Percentiles rank a stretch among this genome's conserved stretches.
These are phyloP conservation scores for Lycopodina hypogea DNA, from an alignment of 37 sponge, comb jelly and placozoan genomes.

Conservation along the genomic window DNA sequence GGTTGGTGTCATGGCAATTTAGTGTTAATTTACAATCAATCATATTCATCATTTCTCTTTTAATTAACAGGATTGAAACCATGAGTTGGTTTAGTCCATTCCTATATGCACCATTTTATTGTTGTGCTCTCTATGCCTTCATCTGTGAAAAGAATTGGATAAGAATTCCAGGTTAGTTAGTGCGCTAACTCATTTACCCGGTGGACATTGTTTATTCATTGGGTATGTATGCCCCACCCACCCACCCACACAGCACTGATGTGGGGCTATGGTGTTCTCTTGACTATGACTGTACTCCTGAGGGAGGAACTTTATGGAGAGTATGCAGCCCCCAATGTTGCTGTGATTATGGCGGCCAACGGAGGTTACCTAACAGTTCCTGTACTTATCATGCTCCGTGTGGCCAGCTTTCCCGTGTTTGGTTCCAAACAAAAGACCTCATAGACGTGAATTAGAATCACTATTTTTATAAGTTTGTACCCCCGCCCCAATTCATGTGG, in stretches of 20 bases:
- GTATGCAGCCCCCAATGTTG: constrained; percentile 46
- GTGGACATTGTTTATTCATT: neutral
- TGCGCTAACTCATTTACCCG: too few relatives aligned
- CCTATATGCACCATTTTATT: constrained; percentile 71
- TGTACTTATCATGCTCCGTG: constrained; percentile 50
- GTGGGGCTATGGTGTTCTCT: constrained; percentile 75
- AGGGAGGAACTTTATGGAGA: constrained; percentile 67
- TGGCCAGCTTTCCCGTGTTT: constrained; percentile 53
- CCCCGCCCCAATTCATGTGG: too few relatives aligned
- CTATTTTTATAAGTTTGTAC: too few relatives aligned
- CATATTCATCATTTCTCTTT: neutral
- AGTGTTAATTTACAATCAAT: neutral
- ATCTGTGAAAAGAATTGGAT: constrained; percentile 79
- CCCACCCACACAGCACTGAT: constrained; percentile 48
- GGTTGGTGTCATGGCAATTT: neutral
- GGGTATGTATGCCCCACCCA: neutral
- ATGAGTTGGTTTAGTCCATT: constrained; percentile 76
- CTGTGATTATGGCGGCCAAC: constrained; percentile 57
- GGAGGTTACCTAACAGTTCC: constrained; percentile 64
- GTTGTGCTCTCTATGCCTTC: constrained; percentile 79
- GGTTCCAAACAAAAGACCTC: neutral
- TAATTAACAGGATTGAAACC: constrained; percentile 54
- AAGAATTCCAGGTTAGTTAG: constrained; percentile 57
- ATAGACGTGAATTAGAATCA: neutral
- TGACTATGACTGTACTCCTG: constrained; percentile 49